phyloP scores from a whole-genome alignment of 2,113 vertebrate species.

The Peromyscus maniculatus region DNA sequence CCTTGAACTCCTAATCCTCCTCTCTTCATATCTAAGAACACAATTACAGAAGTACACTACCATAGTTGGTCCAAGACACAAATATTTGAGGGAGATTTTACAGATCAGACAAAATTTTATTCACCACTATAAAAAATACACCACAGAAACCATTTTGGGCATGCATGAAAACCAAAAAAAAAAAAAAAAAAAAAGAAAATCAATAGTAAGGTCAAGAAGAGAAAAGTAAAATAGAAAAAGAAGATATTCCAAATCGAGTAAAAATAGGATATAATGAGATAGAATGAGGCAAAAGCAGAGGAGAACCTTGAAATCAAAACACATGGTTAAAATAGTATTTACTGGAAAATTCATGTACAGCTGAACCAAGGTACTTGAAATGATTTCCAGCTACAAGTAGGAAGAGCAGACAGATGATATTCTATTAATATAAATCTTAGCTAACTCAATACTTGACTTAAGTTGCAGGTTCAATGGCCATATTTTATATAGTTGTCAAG shows the following conservation, averaged over 20 bases:
- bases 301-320: constrained; percentile 45
- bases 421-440: constrained; percentile 66
- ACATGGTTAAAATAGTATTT: constrained; percentile 51
- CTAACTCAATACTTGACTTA: constrained; percentile 67
- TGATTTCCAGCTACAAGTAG: constrained; percentile 28
- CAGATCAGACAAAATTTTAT: constrained; percentile 15
- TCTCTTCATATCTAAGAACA: not conserved
- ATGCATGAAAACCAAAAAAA: not conserved
- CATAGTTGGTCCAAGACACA: not conserved
- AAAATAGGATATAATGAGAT: not conserved
- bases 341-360: constrained; percentile 36
- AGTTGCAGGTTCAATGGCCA: constrained; percentile 26
- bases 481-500: constrained; percentile 40
- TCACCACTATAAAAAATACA: not conserved
- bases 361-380: constrained; percentile 54
- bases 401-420: not conserved
- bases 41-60: not conserved
- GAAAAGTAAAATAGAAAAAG: not conserved
- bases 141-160: not conserved
- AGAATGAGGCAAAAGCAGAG: not conserved
- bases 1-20: not conserved
- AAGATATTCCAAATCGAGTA: not conserved
- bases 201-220: not conserved
- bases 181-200: not conserved
- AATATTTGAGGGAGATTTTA: not conserved